Conservation (phyloP, 2,888 invertebrate genomes). For the Ametastegia equiseti region DNA sequence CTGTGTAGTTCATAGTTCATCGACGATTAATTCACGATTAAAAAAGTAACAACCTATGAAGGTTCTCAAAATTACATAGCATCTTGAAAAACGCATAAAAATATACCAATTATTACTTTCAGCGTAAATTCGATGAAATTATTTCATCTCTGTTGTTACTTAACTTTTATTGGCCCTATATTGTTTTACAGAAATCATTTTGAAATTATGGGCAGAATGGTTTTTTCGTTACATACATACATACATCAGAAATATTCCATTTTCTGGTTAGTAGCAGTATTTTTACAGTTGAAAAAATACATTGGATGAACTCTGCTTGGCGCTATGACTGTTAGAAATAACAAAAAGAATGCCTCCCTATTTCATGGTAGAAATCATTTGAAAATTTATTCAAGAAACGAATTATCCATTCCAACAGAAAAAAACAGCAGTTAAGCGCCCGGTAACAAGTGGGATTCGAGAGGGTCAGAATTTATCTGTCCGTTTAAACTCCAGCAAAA, state of each 20-base stretch:
- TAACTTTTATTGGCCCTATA: too few species aligned
- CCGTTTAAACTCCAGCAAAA: conserved; percentile 69
- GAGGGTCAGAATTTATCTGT: conserved; percentile 72
- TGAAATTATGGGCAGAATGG: too few species aligned
- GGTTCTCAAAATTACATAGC: background rate
- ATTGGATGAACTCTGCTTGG: background rate
- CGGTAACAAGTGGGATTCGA: conserved; percentile 60
- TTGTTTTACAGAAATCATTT: too few species aligned
- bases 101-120: background rate
- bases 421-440: conserved; percentile 64
- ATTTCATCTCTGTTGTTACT: too few species aligned
- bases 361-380: background rate
- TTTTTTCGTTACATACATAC: too few species aligned
- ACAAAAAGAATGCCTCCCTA: background rate
- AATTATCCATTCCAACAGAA: conserved; percentile 63
- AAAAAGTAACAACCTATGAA: background rate
- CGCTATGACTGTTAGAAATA: background rate
- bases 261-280: background rate
- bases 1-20: background rate
- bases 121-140: too few species aligned
- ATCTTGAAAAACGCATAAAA: background rate
- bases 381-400: conserved; percentile 40
- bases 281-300: background rate
- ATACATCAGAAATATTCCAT: too few species aligned
- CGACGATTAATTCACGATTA: too few species aligned